Evolutionary conservation across 2,797 vertebrate species (phyloP).

Genomic region (Onychomys torridus): DNA sequence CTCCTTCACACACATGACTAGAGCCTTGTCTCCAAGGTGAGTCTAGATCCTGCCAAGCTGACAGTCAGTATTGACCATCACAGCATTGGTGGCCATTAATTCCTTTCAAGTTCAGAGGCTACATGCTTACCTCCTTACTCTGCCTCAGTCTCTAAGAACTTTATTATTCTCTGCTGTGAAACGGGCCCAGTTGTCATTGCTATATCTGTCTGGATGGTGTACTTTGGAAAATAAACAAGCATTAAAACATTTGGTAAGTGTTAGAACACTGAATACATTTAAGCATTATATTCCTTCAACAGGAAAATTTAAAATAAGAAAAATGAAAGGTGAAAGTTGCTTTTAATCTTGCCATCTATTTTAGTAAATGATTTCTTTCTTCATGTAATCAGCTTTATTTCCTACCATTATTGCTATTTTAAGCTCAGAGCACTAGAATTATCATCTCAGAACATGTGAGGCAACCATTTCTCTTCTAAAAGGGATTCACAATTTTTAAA

Average conservation of each 20-base stretch:
- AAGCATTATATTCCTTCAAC: slow-evolving; percentile 22
- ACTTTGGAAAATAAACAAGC: slow-evolving; percentile 25
- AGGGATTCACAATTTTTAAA: slow-evolving; percentile 51
- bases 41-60: background rate
- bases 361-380: background rate
- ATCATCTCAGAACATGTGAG: slow-evolving; percentile 19
- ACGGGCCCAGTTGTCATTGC: background rate
- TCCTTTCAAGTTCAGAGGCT: background rate
- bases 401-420: slow-evolving; percentile 37
- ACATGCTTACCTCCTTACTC: background rate
- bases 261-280: background rate
- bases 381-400: slow-evolving; percentile 11
- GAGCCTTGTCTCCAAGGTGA: background rate
- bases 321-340: slow-evolving; percentile 12
- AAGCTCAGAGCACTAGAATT: background rate
- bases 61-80: background rate
- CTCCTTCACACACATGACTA: background rate
- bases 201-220: background rate
- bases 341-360: background rate
- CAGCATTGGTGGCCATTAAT: background rate
- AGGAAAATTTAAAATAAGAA: slow-evolving; percentile 9
- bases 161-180: background rate
- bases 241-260: background rate
- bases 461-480: slow-evolving; percentile 52
- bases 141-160: background rate